Evolutionary conservation across 2,113 vertebrate species (phyloP), one percentile per base, ranked within the genome.

Genomic region (Sebastes schlegelii): DNA sequence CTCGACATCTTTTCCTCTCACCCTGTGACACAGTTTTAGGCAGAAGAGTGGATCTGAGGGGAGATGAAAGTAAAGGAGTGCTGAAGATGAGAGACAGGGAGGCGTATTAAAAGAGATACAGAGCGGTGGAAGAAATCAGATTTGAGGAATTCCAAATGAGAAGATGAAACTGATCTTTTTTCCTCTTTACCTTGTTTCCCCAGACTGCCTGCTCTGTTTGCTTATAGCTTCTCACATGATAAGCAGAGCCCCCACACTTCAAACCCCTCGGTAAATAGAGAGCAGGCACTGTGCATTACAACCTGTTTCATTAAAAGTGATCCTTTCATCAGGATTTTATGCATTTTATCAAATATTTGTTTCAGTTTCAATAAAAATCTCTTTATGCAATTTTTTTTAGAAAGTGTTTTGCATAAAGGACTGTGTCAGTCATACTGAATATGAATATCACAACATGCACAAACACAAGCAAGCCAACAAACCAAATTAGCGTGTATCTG

Each of bases 131-230:
- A 65, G 67, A 69, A 64, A 86, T 85, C 71, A 48, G 34, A 86
- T 74, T 85, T 46, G 26, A 79, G 21, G 57, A 75, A 83, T 86
- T 87, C 17, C 19, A 89, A 77, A 81, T 76, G 46, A 80, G 77
- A 81, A 64, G 40, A 79, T 74, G 60, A 83, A 83, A 74, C 34
- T 68, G 54, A 77, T 82, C 26, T 67, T 58, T 46, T 55, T 60
- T 21, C 16, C 49, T 19, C 42, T 80, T 79, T 66, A 78, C 48
- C 64, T 75, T 68, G 60, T 85, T 82, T 82, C 77, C 67, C 34
- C 65, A 23, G 74, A 19, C 13, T 66, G 75, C 51, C 81, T 82
- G 57, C 57, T 65, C 40, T 75, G 69, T 86, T 89, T 88, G 74
- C 75, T 77, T 51, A 74, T 65, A 65, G 79, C 16, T 66, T 57